These are phyloP conservation scores for Nasonovia ribisnigri DNA, from an alignment of 2,888 invertebrate genomes.

Conservation along the genomic window DNA sequence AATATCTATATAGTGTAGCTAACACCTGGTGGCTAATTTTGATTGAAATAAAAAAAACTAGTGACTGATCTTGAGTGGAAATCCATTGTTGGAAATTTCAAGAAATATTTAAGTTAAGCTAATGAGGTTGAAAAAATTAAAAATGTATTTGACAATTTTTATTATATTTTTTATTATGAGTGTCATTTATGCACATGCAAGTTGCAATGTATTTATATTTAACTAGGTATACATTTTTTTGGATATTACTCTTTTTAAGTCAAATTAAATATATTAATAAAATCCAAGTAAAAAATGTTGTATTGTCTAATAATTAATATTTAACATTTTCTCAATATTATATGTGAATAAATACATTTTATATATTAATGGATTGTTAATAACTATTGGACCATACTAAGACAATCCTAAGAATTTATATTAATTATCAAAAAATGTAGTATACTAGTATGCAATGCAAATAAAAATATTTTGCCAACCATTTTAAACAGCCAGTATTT, in stretches of 20 bases:
- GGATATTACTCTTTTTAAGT: background rate
- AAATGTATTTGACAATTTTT: background rate
- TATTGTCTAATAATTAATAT: too few species aligned
- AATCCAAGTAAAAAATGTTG: too few species aligned
- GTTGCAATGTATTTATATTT: background rate
- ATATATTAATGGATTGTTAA: background rate
- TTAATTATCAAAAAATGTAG: background rate
- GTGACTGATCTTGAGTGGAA: background rate
- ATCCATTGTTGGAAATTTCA: background rate
- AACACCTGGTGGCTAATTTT: background rate
- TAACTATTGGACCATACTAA: background rate
- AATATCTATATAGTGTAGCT: background rate
- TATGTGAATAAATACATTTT: too few species aligned
- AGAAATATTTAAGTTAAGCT: background rate
- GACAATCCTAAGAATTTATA: background rate
- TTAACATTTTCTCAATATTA: too few species aligned
- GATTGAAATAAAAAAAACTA: background rate
- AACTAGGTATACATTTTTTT: background rate
- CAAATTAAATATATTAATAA: background rate
- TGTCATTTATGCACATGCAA: background rate
- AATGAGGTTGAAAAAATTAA: background rate
- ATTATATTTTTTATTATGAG: background rate
- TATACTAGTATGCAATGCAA: background rate
- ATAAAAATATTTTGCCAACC: background rate
- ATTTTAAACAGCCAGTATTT: background rate